Evolutionary conservation across 2,888 invertebrate genomes (phyloP).

Genomic region (Calameuta idolon): DNA sequence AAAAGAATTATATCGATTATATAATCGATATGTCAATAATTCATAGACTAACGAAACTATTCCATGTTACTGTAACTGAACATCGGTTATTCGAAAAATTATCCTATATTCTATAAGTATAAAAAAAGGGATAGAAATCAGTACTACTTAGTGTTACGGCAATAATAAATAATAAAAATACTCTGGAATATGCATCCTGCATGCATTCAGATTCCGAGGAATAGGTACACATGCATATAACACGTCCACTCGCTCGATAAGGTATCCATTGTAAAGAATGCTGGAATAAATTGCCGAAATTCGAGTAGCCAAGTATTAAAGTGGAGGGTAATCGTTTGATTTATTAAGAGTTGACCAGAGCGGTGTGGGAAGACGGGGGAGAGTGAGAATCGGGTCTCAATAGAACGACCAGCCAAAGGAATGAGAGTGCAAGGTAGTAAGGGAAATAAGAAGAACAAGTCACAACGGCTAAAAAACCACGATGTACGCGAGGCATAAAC

Average conservation of each 20-base stretch:
- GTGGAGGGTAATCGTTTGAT: background rate
- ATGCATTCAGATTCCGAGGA: background rate
- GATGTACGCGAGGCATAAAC: conserved; percentile 1
- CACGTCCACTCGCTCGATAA: background rate
- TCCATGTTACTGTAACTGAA: background rate
- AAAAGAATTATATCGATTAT: background rate
- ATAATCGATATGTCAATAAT: background rate
- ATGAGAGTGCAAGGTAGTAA: background rate
- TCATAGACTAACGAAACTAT: background rate
- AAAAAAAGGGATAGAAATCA: too few species aligned
- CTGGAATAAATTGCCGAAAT: background rate
- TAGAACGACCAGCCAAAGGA: background rate
- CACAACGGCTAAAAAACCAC: background rate
- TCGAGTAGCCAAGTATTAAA: background rate
- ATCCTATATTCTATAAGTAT: background rate
- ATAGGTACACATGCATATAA: background rate
- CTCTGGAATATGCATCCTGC: background rate
- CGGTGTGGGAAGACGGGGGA: background rate
- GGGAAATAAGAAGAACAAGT: background rate
- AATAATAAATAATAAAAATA: background rate
- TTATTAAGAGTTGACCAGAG: background rate
- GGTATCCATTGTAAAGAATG: background rate
- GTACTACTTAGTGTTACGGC: too few species aligned
- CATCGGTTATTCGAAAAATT: background rate
- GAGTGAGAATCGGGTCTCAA: background rate